Evolutionary conservation across 1,140 invertebrate species (phyloP).

Genomic region (Monochamus saltuarius): DNA sequence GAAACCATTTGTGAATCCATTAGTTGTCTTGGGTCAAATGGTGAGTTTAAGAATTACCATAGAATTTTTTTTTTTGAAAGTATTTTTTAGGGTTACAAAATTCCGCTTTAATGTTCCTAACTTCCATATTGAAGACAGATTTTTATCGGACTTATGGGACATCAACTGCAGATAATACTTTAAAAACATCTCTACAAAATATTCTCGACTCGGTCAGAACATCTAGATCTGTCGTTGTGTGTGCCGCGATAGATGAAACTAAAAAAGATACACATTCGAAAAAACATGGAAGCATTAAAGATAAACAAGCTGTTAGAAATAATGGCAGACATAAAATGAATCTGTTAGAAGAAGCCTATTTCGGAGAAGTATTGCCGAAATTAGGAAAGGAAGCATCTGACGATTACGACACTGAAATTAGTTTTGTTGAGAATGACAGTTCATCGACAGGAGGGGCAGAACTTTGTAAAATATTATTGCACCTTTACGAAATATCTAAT

Average conservation of each 20-base stretch:
- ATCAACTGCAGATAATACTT: no score
- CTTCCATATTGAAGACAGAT: slow-evolving; percentile 38
- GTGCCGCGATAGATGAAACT: slow-evolving; percentile 14
- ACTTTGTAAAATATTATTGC: slow-evolving; percentile 53
- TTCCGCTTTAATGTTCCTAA: slow-evolving; percentile 40
- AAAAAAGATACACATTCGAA: not conserved
- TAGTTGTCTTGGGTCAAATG: slow-evolving; percentile 23
- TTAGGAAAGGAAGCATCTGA: slow-evolving; percentile 6
- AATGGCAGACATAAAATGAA: slow-evolving; percentile 21
- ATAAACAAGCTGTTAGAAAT: not conserved
- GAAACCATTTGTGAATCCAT: slow-evolving; percentile 51
- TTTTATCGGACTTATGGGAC: slow-evolving; percentile 4
- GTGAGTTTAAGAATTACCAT: slow-evolving; percentile 34
- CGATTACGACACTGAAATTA: slow-evolving; percentile 18
- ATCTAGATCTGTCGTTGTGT: slow-evolving; percentile 24
- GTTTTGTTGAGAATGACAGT: slow-evolving; percentile 12
- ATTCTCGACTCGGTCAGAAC: slow-evolving; percentile 32
- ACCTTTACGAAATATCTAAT: slow-evolving; percentile 54
- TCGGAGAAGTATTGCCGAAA: slow-evolving; percentile 38
- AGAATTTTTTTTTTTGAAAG: slow-evolving; percentile 14
- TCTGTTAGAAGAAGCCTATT: slow-evolving; percentile 31
- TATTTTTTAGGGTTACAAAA: slow-evolving; percentile 46
- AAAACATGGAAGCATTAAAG: not conserved
- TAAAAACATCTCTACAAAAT: slow-evolving; percentile 20
- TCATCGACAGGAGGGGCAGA: slow-evolving; percentile 51